phyloP scores from a whole-genome alignment of 2,113 vertebrate genomes.

The Eleginops maclovinus region DNA sequence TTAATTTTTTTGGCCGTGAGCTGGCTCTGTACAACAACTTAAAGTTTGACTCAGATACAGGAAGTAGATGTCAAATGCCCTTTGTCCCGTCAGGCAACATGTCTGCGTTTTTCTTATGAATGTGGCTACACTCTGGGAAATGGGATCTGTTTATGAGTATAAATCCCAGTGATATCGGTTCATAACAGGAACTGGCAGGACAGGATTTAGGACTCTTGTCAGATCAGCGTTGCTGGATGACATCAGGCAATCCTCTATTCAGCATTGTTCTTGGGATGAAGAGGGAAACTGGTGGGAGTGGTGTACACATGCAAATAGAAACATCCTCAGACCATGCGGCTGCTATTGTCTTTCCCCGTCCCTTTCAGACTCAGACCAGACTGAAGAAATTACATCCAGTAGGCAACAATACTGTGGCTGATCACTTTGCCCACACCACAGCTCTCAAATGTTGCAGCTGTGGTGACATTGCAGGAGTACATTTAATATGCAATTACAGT shows the following conservation, averaged over 20 bases:
- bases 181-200: constrained; percentile 53
- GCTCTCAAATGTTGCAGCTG: not conserved
- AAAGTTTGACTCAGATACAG: constrained; percentile 16
- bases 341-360: constrained; percentile 39
- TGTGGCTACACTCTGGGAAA: not conserved
- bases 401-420: not conserved
- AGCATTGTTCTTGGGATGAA: constrained; percentile 69
- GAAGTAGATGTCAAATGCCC: constrained; percentile 33
- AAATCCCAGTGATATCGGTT: constrained; percentile 23
- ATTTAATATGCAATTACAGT: not conserved
- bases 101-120: not conserved
- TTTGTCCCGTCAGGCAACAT: constrained; percentile 11
- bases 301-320: constrained; percentile 58
- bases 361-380: constrained; percentile 18
- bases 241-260: constrained; percentile 70
- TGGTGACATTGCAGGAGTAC: not conserved
- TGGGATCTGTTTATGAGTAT: constrained; percentile 7
- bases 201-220: constrained; percentile 54
- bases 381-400: constrained; percentile 29
- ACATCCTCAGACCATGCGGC: constrained; percentile 48
- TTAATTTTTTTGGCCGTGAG: constrained; percentile 11
- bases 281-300: constrained; percentile 42
- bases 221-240: constrained; percentile 65
- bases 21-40: not conserved
- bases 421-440: constrained; percentile 7